A percentile compares a stretch with the other conserved stretches of the same genome.
These are phyloP conservation scores for Gambusia holbrooki DNA, from an alignment of 2,113 vertebrate genomes.

Conservation along the genomic window DNA sequence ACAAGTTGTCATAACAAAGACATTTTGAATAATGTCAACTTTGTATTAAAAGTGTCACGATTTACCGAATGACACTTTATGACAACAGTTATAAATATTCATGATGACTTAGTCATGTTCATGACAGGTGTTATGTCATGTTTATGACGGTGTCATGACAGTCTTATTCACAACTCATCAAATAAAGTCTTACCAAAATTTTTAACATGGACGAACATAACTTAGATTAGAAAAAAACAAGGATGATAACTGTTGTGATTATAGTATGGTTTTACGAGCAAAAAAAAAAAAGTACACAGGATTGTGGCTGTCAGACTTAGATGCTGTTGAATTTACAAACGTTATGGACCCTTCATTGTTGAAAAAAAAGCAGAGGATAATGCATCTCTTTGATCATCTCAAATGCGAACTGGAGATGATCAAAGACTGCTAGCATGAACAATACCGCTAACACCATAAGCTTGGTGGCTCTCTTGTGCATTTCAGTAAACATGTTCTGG, in stretches of 20 bases:
- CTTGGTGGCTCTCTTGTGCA: background rate
- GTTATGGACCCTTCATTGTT: background rate
- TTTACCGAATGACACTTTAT: too few species aligned
- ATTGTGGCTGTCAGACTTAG: background rate
- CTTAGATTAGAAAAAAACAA: background rate
- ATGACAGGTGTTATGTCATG: too few species aligned
- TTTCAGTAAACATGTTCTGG: too few species aligned
- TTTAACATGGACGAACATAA: background rate
- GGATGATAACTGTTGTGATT: constrained; percentile 1
- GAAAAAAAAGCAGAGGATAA: background rate
- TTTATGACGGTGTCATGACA: too few species aligned
- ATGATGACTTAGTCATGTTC: too few species aligned
- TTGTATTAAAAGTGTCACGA: too few species aligned
- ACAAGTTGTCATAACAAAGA: too few species aligned
- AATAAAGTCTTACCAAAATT: background rate
- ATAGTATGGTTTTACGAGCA: background rate
- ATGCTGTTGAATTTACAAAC: background rate
- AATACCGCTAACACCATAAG: background rate
- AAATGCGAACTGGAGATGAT: too few species aligned
- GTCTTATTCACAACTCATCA: too few species aligned
- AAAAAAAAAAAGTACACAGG: background rate
- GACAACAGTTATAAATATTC: too few species aligned
- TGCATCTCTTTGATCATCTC: too few species aligned
- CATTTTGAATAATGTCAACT: too few species aligned
- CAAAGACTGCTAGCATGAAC: background rate